These are phyloP conservation scores for Labeo calbasu DNA, from an alignment of 2,797 vertebrate species.

Conservation along the genomic window DNA sequence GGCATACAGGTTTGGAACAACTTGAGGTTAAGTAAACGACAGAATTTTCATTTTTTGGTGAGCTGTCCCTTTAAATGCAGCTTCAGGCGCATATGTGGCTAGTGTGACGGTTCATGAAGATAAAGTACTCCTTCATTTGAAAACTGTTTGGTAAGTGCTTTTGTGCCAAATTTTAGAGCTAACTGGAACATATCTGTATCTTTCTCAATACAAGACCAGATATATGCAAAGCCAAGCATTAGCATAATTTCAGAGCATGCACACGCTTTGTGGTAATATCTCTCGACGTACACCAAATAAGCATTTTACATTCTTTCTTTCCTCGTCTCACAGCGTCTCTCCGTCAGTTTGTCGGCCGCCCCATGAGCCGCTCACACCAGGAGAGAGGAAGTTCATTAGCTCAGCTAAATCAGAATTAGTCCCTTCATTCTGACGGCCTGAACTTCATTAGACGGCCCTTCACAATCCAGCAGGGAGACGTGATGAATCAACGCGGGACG, in stretches of 20 bases:
- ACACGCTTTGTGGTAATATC: slow-evolving; percentile 97
- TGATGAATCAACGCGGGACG: slow-evolving; percentile 98
- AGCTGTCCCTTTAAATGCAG: not conserved
- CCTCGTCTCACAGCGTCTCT: slow-evolving; percentile 67
- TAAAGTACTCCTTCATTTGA: not conserved
- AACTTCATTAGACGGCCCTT: slow-evolving; percentile 99
- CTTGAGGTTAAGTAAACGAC: no score
- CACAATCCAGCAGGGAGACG: slow-evolving; percentile 97
- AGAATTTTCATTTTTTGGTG: not conserved
- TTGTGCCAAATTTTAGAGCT: not conserved
- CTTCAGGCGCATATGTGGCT: not conserved
- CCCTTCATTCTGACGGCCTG: slow-evolving; percentile 98
- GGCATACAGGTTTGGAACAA: no score
- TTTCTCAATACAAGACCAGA: not conserved
- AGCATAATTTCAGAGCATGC: slow-evolving; percentile 99
- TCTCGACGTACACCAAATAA: slow-evolving; percentile 95
- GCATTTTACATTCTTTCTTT: slow-evolving; percentile 93
- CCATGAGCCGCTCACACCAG: slow-evolving; percentile 97
- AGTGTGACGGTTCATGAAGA: not conserved
- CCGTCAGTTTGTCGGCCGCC: slow-evolving; percentile 79
- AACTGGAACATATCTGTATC: not conserved
- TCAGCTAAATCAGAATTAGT: slow-evolving; percentile 99
- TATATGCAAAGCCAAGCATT: slow-evolving; percentile 83
- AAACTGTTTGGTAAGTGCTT: not conserved
- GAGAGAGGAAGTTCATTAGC: slow-evolving; percentile 99